Percentiles rank a stretch among this genome's conserved stretches.
phyloP scores from a whole-genome alignment of 1,140 invertebrate genomes.

The Triops cancriformis region DNA sequence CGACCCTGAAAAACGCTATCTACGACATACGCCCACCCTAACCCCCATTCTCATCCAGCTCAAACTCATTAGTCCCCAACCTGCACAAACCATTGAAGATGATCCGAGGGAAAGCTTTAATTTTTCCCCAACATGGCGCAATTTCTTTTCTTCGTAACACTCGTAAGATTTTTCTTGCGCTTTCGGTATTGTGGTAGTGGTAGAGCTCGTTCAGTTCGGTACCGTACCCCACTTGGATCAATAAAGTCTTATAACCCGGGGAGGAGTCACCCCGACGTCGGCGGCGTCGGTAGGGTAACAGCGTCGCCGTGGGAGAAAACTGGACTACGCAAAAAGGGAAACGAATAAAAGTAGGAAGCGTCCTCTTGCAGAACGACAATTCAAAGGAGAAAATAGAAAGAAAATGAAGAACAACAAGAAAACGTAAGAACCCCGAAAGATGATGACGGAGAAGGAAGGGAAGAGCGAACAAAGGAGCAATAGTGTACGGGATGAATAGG shows the following conservation, averaged over 20 bases:
- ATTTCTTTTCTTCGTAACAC: too few relatives aligned
- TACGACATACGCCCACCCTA: neutral
- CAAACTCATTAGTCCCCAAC: neutral
- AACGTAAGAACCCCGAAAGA: neutral
- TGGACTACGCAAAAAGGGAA: neutral
- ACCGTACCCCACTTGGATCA: neutral
- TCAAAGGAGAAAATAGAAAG: neutral
- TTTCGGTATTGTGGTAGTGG: too few relatives aligned
- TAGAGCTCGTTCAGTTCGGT: neutral
- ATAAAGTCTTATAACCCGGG: constrained; percentile 11
- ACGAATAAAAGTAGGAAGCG: neutral
- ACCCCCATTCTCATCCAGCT: neutral
- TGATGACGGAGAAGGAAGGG: too few relatives aligned
- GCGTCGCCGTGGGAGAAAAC: neutral
- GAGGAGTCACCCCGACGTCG: neutral
- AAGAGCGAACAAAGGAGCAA: too few relatives aligned
- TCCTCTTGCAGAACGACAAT: neutral
- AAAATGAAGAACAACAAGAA: neutral
- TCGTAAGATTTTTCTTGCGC: too few relatives aligned
- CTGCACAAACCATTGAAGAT: neutral
- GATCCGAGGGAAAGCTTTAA: too few relatives aligned
- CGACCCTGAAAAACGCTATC: constrained; percentile 2
- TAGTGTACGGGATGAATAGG: too few relatives aligned
- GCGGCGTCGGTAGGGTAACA: neutral
- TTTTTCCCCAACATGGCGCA: too few relatives aligned